A percentile compares a stretch with the other conserved stretches of the same genome.
phyloP scores from a whole-genome alignment of 2,888 invertebrate genomes.

The Pyrochroa serraticornis region DNA sequence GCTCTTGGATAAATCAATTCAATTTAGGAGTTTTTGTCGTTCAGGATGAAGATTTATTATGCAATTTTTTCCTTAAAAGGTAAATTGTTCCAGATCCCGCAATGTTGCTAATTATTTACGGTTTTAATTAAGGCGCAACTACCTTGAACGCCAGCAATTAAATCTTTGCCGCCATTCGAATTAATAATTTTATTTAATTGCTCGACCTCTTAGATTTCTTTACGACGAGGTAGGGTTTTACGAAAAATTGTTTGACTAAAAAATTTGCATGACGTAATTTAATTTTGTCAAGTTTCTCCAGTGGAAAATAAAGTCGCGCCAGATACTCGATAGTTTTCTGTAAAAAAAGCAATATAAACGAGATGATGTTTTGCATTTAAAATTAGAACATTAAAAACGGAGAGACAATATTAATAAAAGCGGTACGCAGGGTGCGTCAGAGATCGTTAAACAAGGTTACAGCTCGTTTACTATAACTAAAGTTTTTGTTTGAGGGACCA shows the following conservation, averaged over 20 bases:
- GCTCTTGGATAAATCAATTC: slow-evolving; percentile 24
- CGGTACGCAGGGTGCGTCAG: slow-evolving; percentile 30
- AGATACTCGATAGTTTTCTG: slow-evolving; percentile 3
- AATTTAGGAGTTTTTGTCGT: slow-evolving; percentile 13
- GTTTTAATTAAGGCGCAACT: slow-evolving; percentile 6
- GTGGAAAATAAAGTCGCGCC: no score
- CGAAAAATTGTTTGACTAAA: background rate
- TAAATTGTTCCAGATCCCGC: slow-evolving; percentile 7
- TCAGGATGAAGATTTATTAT: slow-evolving; percentile 20
- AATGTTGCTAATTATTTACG: slow-evolving; percentile 10
- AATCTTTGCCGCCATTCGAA: slow-evolving; percentile 3
- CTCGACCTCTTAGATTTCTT: no score
- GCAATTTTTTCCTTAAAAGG: slow-evolving; percentile 8
- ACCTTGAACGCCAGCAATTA: background rate
- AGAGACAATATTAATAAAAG: slow-evolving; percentile 33
- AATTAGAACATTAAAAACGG: slow-evolving; percentile 29
- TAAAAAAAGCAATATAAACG: slow-evolving; percentile 2
- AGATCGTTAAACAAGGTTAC: slow-evolving; percentile 34
- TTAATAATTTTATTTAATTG: background rate
- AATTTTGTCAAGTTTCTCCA: background rate
- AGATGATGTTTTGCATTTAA: slow-evolving; percentile 28
- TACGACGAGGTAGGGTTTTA: no score
- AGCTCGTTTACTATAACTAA: slow-evolving; percentile 34
- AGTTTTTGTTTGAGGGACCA: slow-evolving; percentile 26
- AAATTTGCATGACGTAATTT: background rate